phyloP scores from a whole-genome alignment of 2,113 vertebrate genomes.

The Patagioenas fasciata region DNA sequence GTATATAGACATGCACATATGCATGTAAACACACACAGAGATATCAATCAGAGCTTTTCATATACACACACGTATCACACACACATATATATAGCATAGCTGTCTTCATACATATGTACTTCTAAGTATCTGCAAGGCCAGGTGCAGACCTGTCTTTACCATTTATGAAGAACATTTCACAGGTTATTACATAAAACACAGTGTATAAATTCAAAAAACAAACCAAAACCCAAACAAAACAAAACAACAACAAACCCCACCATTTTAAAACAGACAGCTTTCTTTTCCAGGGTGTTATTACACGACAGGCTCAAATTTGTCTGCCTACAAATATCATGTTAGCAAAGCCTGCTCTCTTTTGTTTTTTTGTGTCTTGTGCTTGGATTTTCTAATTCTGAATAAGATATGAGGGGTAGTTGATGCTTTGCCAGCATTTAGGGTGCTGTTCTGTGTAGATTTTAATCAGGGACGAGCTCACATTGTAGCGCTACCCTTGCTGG shows the following conservation, averaged over 20 bases:
- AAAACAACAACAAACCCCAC: no score
- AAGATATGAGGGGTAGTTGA: neutral
- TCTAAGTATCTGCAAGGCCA: neutral
- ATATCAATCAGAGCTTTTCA: neutral
- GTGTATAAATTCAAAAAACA: neutral
- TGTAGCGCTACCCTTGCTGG: accelerated
- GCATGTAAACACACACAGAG: neutral
- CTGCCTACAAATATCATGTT: neutral
- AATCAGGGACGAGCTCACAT: neutral
- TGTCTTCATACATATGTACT: accelerated
- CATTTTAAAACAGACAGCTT: constrained; percentile 17
- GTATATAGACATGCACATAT: neutral
- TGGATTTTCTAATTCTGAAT: neutral
- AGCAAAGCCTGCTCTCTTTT: neutral
- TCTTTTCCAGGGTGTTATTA: neutral
- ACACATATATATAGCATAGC: accelerated
- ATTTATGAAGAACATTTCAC: neutral
- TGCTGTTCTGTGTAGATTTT: neutral
- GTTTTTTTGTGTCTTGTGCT: neutral
- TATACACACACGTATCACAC: accelerated
- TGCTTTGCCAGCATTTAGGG: neutral
- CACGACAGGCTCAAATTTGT: neutral
- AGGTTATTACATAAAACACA: neutral
- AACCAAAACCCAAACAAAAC: no score
- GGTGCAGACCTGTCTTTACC: neutral